phyloP scores from a whole-genome alignment of 2,113 vertebrate genomes.

The Scalopus aquaticus region DNA sequence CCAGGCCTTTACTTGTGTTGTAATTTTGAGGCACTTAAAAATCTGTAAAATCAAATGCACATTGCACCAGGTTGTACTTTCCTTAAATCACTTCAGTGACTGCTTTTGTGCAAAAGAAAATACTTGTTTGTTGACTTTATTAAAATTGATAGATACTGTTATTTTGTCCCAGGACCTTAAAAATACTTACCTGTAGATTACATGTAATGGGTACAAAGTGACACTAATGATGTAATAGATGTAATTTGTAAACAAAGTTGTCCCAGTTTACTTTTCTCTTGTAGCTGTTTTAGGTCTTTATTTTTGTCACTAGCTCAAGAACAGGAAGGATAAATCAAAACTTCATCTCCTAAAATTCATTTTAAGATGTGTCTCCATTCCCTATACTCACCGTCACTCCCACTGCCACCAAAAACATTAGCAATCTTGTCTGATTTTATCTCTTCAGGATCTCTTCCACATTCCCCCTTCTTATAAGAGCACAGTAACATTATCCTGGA shows the following conservation, averaged over 20 bases:
- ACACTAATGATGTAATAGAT: neutral
- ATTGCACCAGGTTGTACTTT: neutral
- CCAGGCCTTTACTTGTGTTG: neutral
- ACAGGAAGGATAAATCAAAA: neutral
- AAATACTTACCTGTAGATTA: neutral
- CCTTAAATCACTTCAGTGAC: neutral
- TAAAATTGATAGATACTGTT: neutral
- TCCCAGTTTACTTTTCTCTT: neutral
- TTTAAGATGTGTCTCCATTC: neutral
- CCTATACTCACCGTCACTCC: neutral
- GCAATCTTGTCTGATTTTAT: constrained; percentile 65
- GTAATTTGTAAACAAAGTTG: constrained; percentile 4
- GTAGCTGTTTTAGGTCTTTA: neutral
- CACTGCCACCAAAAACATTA: neutral
- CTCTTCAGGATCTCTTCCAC: constrained; percentile 96
- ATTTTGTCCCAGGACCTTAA: constrained; percentile 14
- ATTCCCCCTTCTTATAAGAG: constrained; percentile 99
- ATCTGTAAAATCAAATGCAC: neutral
- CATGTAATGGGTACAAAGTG: neutral
- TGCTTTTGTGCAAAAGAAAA: neutral
- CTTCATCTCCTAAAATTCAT: neutral
- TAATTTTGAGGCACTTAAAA: constrained; percentile 25
- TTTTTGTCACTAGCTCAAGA: neutral
- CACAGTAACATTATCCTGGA: constrained; percentile 98
- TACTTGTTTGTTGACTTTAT: neutral